Evolutionary conservation across 2,797 vertebrate genomes (phyloP).

Genomic region (Loris lydekkerianus): DNA sequence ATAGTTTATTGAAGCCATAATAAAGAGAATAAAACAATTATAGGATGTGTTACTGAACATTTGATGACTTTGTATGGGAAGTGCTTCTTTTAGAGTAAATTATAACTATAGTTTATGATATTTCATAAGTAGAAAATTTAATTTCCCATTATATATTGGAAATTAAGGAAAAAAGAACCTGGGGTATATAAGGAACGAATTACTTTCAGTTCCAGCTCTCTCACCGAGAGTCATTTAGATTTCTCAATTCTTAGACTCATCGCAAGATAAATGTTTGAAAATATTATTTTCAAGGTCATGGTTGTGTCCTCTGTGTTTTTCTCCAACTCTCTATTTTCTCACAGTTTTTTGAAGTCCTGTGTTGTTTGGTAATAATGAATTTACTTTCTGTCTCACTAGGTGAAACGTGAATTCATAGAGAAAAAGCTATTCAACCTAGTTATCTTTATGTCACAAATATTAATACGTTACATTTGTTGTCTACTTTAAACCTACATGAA

Average conservation of each 20-base stretch:
- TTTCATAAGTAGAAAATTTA: slow-evolving; percentile 13
- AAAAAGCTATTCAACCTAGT: background rate
- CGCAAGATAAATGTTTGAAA: background rate
- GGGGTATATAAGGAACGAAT: background rate
- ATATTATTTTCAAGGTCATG: background rate
- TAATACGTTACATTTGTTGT: background rate
- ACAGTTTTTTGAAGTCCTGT: background rate
- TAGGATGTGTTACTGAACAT: background rate
- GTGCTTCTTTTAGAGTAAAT: background rate
- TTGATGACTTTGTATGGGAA: slow-evolving; percentile 30
- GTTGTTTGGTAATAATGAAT: slow-evolving; percentile 18
- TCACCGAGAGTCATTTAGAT: background rate
- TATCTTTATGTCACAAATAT: slow-evolving; percentile 7
- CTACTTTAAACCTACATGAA: background rate
- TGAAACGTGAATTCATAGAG: background rate
- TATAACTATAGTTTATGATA: background rate
- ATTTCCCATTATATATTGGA: background rate
- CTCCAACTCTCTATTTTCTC: background rate
- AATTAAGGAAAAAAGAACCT: background rate
- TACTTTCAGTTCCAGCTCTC: background rate
- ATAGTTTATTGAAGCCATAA: background rate
- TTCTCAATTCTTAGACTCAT: background rate
- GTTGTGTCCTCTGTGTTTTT: background rate
- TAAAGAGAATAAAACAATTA: slow-evolving; percentile 35
- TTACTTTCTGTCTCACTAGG: background rate